Evolutionary conservation across 1,140 invertebrate species (phyloP).

Genomic region (Euwallacea fornicatus): DNA sequence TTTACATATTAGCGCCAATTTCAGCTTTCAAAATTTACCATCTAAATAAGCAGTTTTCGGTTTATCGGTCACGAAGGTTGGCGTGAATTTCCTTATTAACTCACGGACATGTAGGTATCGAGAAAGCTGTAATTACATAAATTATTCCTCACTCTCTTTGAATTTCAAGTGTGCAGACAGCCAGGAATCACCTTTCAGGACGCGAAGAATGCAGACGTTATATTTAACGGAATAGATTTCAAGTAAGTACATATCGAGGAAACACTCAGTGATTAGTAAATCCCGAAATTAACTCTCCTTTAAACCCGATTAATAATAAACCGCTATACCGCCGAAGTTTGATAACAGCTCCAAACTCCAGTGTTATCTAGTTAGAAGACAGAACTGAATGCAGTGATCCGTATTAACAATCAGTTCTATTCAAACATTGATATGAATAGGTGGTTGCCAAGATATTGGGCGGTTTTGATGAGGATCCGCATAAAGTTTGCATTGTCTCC

Average conservation of each 20-base stretch:
- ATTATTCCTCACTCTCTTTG: slow-evolving; percentile 2
- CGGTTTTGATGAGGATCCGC: not conserved
- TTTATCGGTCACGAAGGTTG: slow-evolving; percentile 13
- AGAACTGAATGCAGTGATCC: slow-evolving; percentile 8
- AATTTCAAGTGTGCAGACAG: not conserved
- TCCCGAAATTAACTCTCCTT: slow-evolving; percentile 6
- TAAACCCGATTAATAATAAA: not conserved
- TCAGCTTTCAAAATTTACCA: not conserved
- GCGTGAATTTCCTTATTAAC: slow-evolving; percentile 21
- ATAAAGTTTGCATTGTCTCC: too few species aligned
- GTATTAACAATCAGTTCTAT: slow-evolving; percentile 8
- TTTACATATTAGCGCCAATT: slow-evolving; percentile 1
- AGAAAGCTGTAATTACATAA: slow-evolving; percentile 11
- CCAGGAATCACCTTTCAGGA: not conserved
- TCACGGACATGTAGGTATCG: not conserved
- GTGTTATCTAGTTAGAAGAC: slow-evolving; percentile 7
- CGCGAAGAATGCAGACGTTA: not conserved
- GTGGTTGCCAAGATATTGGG: not conserved
- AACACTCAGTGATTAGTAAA: not conserved
- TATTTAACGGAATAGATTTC: not conserved
- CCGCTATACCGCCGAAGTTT: not conserved
- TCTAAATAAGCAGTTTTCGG: slow-evolving; percentile 20
- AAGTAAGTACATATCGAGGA: not conserved
- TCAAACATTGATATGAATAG: slow-evolving; percentile 5
- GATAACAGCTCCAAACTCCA: slow-evolving; percentile 5